phyloP scores from a whole-genome alignment of 1,140 invertebrate species.

The Akabosia matsudoensis region DNA sequence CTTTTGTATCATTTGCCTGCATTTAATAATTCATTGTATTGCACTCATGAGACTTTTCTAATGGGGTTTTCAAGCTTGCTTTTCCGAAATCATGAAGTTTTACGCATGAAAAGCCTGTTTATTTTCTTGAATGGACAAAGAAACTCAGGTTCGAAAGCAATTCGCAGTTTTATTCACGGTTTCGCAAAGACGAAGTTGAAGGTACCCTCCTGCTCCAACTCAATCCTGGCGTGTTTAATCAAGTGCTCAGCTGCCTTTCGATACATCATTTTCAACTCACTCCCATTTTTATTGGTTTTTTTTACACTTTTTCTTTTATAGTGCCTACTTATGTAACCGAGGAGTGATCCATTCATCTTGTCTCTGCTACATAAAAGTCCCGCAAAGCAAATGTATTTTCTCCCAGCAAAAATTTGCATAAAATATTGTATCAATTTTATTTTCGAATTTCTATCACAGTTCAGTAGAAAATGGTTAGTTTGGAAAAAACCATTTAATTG shows the following conservation, averaged over 20 bases:
- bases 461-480: no score
- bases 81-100: background rate
- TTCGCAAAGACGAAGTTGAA: background rate
- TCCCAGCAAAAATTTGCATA: no score
- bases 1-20: background rate
- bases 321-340: no score
- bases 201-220: background rate
- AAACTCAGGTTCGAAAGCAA: no score
- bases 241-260: background rate
- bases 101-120: background rate
- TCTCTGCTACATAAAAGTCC: background rate
- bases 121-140: no score
- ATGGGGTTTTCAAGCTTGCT: conserved; percentile 9
- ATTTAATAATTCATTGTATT: conserved; percentile 16
- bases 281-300: background rate
- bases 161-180: no score
- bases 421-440: no score
- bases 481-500: no score
- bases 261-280: background rate
- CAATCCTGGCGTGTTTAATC: background rate
- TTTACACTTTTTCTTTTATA: background rate
- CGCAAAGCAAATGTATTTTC: no score
- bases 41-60: conserved; percentile 1
- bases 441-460: no score
- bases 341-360: background rate